These are phyloP conservation scores for Tethya wilhelma DNA, from an alignment of 37 sponge, comb jelly and placozoan genomes.

Conservation along the genomic window DNA sequence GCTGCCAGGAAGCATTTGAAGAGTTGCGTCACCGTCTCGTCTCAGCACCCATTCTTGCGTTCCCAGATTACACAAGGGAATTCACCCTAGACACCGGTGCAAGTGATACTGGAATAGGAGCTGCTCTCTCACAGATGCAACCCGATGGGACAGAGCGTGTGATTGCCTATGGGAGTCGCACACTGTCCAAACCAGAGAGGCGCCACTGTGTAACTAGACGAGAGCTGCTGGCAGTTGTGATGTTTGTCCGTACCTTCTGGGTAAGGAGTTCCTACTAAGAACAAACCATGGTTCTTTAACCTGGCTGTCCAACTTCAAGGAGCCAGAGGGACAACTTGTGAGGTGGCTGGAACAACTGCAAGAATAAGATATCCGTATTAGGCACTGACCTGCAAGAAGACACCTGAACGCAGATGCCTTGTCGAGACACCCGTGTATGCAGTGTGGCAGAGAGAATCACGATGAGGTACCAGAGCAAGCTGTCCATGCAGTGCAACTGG, in stretches of 20 bases:
- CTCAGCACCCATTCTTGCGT: conserved; percentile 6
- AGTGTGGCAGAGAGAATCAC: neutral
- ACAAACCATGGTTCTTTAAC: conserved; percentile 16
- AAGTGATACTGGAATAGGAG: conserved; percentile 17
- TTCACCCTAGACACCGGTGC: conserved; percentile 3
- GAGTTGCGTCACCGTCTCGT: too few relatives aligned
- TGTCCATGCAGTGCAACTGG: too few relatives aligned
- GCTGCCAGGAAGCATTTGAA: too few relatives aligned
- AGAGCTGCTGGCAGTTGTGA: conserved; percentile 24
- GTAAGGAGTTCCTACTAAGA: neutral
- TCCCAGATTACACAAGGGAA: neutral
- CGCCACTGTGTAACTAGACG: conserved; percentile 9
- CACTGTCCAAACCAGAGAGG: neutral
- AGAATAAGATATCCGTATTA: conserved; percentile 10
- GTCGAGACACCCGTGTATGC: neutral
- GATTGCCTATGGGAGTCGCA: conserved; percentile 34
- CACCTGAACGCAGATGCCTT: neutral
- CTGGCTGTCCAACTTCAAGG: conserved; percentile 21
- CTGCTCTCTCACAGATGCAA: conserved; percentile 7
- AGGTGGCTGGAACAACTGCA: conserved; percentile 17
- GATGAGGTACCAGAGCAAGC: too few relatives aligned
- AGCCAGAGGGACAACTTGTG: conserved; percentile 24
- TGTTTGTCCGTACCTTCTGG: neutral
- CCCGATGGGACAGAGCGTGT: neutral
- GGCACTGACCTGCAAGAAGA: neutral